Percentiles rank a stretch among this genome's conserved stretches.
Evolutionary conservation across 1,140 invertebrate genomes (phyloP).

Genomic region (Ostrea edulis): DNA sequence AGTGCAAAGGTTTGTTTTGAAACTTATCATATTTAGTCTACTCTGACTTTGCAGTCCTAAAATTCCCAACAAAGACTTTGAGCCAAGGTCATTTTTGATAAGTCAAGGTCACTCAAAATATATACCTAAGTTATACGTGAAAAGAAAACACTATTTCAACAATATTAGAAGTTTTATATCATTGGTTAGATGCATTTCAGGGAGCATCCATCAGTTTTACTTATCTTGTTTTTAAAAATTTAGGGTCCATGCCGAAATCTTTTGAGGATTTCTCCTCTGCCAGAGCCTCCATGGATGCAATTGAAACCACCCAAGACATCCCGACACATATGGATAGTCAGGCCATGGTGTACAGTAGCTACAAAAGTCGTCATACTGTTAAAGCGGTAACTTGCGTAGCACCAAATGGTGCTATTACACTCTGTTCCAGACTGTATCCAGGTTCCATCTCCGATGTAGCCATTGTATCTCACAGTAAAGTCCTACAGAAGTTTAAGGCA

Average conservation of each 20-base stretch:
- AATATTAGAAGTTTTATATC: not conserved
- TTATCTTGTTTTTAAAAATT: not conserved
- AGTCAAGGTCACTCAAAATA: no score
- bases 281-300: not conserved
- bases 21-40: not conserved
- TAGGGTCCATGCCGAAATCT: not conserved
- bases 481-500: constrained; percentile 2
- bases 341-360: not conserved
- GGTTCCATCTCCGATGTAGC: constrained; percentile 4
- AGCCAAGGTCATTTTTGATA: no score
- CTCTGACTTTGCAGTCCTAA: not conserved
- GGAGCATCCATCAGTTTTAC: not conserved
- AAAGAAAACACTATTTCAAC: not conserved
- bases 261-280: not conserved
- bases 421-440: not conserved
- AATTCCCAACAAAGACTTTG: not conserved
- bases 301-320: not conserved
- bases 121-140: no score
- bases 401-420: constrained; percentile 4
- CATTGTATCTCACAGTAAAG: constrained; percentile 11
- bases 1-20: constrained; percentile 13
- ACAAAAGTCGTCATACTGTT: not conserved
- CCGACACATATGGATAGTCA: not conserved
- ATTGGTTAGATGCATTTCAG: not conserved
- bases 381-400: constrained; percentile 10